Evolutionary conservation across 2,797 vertebrate species (phyloP).

Genomic region (Zonotrichia albicollis): DNA sequence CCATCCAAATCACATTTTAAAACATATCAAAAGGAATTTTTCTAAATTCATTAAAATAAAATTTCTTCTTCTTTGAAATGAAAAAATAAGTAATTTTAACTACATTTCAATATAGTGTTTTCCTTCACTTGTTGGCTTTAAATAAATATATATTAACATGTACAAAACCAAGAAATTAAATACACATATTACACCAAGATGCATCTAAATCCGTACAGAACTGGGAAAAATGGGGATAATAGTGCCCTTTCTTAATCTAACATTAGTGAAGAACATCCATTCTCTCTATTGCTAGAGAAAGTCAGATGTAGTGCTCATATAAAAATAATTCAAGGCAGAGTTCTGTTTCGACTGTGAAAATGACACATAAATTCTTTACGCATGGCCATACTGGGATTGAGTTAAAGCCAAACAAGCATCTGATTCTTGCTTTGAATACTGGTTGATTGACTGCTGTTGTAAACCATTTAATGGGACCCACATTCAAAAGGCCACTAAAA

Average conservation of each 20-base stretch:
- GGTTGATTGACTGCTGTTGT: slow-evolving; percentile 32
- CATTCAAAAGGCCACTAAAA: not conserved
- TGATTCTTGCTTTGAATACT: slow-evolving; percentile 10
- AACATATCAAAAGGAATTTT: not conserved
- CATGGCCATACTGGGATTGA: not conserved
- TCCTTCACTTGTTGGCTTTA: not conserved
- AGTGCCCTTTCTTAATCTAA: not conserved
- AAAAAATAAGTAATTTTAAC: not conserved
- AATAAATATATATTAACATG: not conserved
- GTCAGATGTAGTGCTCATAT: not conserved
- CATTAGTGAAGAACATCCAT: not conserved
- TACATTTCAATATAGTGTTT: not conserved
- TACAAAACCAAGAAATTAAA: not conserved
- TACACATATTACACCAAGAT: not conserved
- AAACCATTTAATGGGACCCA: slow-evolving; percentile 4
- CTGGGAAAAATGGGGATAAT: not conserved
- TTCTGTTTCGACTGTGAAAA: not conserved
- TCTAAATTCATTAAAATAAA: not conserved
- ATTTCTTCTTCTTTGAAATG: not conserved
- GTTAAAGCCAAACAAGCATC: slow-evolving; percentile 21
- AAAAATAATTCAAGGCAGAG: slow-evolving; percentile 16
- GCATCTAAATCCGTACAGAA: not conserved
- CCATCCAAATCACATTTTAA: not conserved
- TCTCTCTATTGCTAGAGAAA: not conserved
- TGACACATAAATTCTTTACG: not conserved